phyloP scores from a whole-genome alignment of 2,797 vertebrate genomes.

The Spea hammondii region DNA sequence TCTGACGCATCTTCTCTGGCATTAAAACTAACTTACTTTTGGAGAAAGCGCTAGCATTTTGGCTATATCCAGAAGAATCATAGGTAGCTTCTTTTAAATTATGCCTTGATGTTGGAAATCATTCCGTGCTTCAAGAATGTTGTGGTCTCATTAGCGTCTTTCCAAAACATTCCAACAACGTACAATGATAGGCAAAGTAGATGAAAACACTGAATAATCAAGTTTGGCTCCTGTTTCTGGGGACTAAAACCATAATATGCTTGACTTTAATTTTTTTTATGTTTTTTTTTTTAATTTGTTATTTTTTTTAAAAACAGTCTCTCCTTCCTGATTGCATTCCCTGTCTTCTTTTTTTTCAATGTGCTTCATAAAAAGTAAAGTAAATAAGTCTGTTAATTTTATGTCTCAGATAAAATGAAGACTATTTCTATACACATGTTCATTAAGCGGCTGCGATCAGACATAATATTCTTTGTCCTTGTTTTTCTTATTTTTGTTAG shows the following conservation, averaged over 20 bases:
- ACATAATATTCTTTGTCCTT: conserved; percentile 99
- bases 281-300: conserved; percentile 37
- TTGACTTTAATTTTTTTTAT: conserved; percentile 54
- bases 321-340: conserved; percentile 78
- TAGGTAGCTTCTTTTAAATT: conserved; percentile 76
- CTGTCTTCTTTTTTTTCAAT: conserved; percentile 74
- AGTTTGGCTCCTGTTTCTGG: conserved; percentile 75
- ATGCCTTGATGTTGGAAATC: conserved; percentile 68
- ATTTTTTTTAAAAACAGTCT: conserved; percentile 75
- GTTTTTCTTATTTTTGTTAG: conserved; percentile 97
- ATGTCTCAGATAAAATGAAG: conserved; percentile 88
- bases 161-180: conserved; percentile 87
- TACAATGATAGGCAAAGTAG: conserved; percentile 89
- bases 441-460: conserved; percentile 81
- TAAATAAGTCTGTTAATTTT: conserved; percentile 87
- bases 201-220: conserved; percentile 83
- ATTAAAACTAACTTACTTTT: conserved; percentile 68
- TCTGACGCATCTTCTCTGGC: conserved; percentile 74
- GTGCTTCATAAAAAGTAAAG: conserved; percentile 82
- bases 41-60: conserved; percentile 79
- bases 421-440: conserved; percentile 92
- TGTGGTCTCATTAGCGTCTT: conserved; percentile 75
- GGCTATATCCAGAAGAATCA: conserved; percentile 78
- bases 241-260: conserved; percentile 80
- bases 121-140: conserved; percentile 77